Evolutionary conservation across 2,888 invertebrate genomes (phyloP).

Genomic region (Micoletzkya japonica): DNA sequence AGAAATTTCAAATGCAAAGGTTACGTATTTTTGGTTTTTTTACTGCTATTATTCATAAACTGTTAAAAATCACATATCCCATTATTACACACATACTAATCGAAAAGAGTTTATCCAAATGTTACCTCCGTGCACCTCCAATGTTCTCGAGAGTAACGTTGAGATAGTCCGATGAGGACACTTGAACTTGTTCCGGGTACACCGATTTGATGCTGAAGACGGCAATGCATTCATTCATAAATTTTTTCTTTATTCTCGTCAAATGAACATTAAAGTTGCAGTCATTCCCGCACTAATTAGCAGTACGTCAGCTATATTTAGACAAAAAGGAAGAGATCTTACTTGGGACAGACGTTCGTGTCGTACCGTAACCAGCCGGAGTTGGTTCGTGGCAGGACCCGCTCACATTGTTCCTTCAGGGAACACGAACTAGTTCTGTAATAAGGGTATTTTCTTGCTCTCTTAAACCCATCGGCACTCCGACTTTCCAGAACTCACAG

Average conservation of each 20-base stretch:
- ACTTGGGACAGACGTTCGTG: conserved; percentile 47
- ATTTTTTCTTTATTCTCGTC: too few species aligned
- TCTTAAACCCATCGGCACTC: too few species aligned
- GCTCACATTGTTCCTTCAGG: conserved; percentile 42
- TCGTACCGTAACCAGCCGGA: conserved; percentile 48
- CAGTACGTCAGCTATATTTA: background rate
- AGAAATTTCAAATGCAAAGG: too few species aligned
- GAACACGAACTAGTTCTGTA: conserved; percentile 39
- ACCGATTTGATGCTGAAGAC: conserved; percentile 50
- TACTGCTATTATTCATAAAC: too few species aligned
- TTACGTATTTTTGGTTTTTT: too few species aligned
- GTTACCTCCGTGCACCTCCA: conserved; percentile 68
- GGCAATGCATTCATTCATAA: background rate
- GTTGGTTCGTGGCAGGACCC: conserved; percentile 39
- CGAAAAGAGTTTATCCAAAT: conserved; percentile 27
- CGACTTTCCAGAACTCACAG: too few species aligned
- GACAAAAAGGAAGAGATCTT: background rate
- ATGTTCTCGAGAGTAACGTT: conserved; percentile 92
- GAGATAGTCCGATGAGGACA: conserved; percentile 57
- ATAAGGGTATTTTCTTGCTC: too few species aligned
- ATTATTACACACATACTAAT: too few species aligned
- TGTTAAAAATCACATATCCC: too few species aligned
- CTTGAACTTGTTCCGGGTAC: conserved; percentile 57
- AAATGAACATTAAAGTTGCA: background rate
- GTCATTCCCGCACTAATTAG: background rate